Evolutionary conservation across 2,888 invertebrate genomes (phyloP), one percentile per base, ranked within the genome.

Genomic region (Neocrepidodera transversa): DNA sequence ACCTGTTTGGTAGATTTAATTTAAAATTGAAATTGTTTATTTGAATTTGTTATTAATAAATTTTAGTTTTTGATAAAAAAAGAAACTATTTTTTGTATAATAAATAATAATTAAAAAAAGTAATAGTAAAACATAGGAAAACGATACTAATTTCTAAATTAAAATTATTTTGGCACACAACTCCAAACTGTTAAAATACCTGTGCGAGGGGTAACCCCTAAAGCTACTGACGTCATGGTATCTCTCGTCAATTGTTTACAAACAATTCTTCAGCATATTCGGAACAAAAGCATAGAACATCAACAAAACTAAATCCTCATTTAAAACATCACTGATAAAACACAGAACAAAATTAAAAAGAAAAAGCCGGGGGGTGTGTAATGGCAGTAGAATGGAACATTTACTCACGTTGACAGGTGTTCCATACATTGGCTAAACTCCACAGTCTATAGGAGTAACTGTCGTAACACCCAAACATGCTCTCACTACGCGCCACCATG

Each of bases 401-500:
- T 79, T 84, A 87, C 87, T 88, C 84, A 88, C 88, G 85, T 84
- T 87, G 87, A 81, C 86, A 87, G 83, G 85, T 86, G 83, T 86
- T 87, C 87, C 87, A 88, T 76, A 87, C 87, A 83, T 88, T 87
- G 82, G 88, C 88, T 81, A 88, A 83, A 83, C 87, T 87, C 88
- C 88, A 88, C 81, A 88, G 85, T 80, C 87, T 85, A 82, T 87
- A 88, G 80, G 87, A 87, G 83, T 88, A 88, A 84, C 87, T 87
- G 83, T 87, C 87, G 83, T 86, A 87, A 83, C 86, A 86, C 79
- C 86, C 86, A 84, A 86, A 87, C 87, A 87, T 89, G 84, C 85
- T 87, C 83, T 84, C 87, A 85, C 86, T 85, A 82, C 87, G 87
- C 86, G 88, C 88, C 86, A 90, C 89, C 89, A 89, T 89, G 87